Evolutionary conservation across 2,113 vertebrate genomes (phyloP).

Genomic region (Barbus barbus): DNA sequence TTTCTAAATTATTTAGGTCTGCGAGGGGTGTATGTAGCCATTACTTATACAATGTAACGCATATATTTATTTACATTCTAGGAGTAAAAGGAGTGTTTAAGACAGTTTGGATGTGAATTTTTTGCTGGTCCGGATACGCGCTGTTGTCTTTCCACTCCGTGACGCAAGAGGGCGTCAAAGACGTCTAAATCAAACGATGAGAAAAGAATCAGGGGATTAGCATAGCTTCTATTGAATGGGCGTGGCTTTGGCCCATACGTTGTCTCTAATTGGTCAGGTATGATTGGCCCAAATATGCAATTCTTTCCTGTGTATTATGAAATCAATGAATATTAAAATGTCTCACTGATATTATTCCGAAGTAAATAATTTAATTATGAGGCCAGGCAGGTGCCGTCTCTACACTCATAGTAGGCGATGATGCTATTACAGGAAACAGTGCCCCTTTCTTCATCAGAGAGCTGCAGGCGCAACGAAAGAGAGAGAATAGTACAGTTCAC

Average conservation of each 20-base stretch:
- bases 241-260: conserved; percentile 1
- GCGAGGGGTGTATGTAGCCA: not conserved
- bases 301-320: not conserved
- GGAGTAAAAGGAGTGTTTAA: not conserved
- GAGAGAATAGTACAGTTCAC: conserved; percentile 36
- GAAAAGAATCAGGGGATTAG: not conserved
- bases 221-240: not conserved
- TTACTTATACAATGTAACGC: too few relatives aligned
- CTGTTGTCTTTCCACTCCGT: not conserved
- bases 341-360: not conserved
- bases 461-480: conserved; percentile 41
- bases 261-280: not conserved
- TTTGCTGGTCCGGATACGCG: not conserved
- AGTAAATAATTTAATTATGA: not conserved
- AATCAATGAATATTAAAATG: not conserved
- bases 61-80: not conserved
- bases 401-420: conserved; percentile 71
- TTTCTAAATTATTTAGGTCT: conserved; percentile 14
- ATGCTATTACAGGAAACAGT: conserved; percentile 74
- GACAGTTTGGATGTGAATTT: not conserved
- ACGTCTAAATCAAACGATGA: not conserved
- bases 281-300: not conserved
- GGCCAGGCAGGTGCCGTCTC: conserved; percentile 64
- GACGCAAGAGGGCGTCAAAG: not conserved
- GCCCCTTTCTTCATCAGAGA: conserved; percentile 72